Evolutionary conservation across 2,797 vertebrate species (phyloP).

Genomic region (Sebastes itinus): DNA sequence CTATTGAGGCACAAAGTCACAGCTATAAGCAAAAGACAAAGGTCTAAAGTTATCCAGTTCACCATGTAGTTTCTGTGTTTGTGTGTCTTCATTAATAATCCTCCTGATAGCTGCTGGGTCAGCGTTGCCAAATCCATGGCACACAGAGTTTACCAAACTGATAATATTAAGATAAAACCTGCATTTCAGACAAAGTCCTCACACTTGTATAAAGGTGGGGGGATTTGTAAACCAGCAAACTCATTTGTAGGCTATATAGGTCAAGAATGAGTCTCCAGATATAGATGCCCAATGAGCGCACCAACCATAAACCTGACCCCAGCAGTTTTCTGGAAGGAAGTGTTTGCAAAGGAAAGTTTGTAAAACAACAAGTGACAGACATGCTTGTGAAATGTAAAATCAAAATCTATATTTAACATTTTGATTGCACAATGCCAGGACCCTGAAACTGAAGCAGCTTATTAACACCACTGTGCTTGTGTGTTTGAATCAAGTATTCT

Average conservation of each 20-base stretch:
- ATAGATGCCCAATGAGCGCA: not conserved
- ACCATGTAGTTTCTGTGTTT: slow-evolving; percentile 25
- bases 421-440: not conserved
- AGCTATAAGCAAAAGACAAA: not conserved
- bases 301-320: not conserved
- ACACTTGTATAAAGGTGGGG: not conserved
- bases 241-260: slow-evolving; percentile 18
- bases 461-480: not conserved
- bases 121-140: slow-evolving; percentile 28
- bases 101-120: slow-evolving; percentile 33
- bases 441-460: not conserved
- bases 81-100: slow-evolving; percentile 55
- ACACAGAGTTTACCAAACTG: slow-evolving; percentile 3
- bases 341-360: not conserved
- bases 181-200: slow-evolving; percentile 1
- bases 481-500: not conserved
- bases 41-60: not conserved
- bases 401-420: not conserved
- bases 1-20: not conserved
- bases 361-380: not conserved
- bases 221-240: slow-evolving; percentile 7
- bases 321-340: not conserved
- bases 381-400: not conserved
- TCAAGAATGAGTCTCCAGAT: slow-evolving; percentile 9
- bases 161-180: slow-evolving; percentile 50